Percentiles rank a stretch among this genome's conserved stretches.
Conservation (phyloP, 2,888 invertebrate species). For the Tipula lateralis region DNA sequence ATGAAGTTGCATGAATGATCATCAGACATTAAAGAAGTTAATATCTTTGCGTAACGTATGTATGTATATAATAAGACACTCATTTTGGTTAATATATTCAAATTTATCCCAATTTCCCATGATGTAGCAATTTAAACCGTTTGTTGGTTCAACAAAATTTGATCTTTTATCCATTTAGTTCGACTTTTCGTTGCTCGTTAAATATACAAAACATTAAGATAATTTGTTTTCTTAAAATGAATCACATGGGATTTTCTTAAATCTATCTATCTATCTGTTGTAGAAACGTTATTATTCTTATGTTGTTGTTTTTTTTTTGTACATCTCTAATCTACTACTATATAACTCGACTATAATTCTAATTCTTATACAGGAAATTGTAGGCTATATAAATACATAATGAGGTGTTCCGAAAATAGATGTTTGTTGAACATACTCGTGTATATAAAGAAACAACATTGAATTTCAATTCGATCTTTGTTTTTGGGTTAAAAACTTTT, state of each 20-base stretch:
- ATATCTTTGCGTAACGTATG: background rate
- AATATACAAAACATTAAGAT: background rate
- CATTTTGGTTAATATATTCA: background rate
- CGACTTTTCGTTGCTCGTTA: background rate
- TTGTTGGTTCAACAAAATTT: background rate
- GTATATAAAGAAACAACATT: background rate
- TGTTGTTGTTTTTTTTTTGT: background rate
- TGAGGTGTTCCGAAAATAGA: slow-evolving; percentile 13
- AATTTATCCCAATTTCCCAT: background rate
- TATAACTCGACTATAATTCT: background rate
- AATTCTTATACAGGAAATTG: slow-evolving; percentile 13
- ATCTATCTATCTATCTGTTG: background rate
- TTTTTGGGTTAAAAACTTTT: background rate
- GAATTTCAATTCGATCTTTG: background rate
- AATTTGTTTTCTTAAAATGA: slow-evolving; percentile 9
- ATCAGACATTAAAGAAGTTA: background rate
- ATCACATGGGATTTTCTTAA: slow-evolving; percentile 9
- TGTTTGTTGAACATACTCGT: background rate
- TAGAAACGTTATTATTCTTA: background rate
- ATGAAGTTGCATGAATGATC: background rate
- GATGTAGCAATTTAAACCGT: background rate
- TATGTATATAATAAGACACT: background rate
- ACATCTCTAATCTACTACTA: background rate
- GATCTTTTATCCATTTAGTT: background rate
- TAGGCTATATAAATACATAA: slow-evolving; percentile 24